Evolutionary conservation across 64 coral and sea anemone species (phyloP), one percentile per base, ranked within the genome.

Genomic region (Platygyra sinensis): DNA sequence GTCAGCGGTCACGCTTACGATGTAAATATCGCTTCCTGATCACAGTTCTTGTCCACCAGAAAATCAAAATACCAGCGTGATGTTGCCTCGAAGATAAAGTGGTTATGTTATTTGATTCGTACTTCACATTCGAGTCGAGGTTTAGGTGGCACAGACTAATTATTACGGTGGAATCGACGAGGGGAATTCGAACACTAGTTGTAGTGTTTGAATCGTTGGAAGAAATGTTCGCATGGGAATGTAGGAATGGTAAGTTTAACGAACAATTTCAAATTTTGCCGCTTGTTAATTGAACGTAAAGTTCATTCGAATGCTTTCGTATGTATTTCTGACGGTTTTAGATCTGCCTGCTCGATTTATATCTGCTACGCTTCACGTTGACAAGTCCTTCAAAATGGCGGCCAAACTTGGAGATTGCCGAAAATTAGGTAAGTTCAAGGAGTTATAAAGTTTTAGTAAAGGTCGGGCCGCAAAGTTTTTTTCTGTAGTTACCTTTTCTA

Each of bases 381-480:
- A 73, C 25, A 29, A 73, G 29, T 73, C n/a, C 72, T 27, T 73
- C n/a, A 73, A 73, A 73, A 73, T 73, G 72, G 72, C 36, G 36
- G 36, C 77, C 77, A 79, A 79, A 79, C 77, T 60, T 79, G 77
- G 77, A 79, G 77, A 79, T 79, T 79, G 51, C 77, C 77, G 77
- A 79, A 79, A 79, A 79, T 79, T 60, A 79, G 52, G 78, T 80
- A 80, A 62, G 78, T 80, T 80, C 78, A 60, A 52, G 78, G 78
- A 80, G 78, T 80, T 80, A 60, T 60, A 80, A 80, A 80, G 52
- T 80, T 80, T 80, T 60, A 22, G 27, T 60, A 80, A 80, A 80
- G 28, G 78, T 60, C 78, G 52, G 52, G 78, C 78, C 78, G 78
- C 78, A 80, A 80, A 80, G 78, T 80, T 80, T 80, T 80, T 80